These are phyloP conservation scores for Pachyrhynchus sulphureomaculatus DNA, from an alignment of 1,140 invertebrate genomes.

Conservation along the genomic window DNA sequence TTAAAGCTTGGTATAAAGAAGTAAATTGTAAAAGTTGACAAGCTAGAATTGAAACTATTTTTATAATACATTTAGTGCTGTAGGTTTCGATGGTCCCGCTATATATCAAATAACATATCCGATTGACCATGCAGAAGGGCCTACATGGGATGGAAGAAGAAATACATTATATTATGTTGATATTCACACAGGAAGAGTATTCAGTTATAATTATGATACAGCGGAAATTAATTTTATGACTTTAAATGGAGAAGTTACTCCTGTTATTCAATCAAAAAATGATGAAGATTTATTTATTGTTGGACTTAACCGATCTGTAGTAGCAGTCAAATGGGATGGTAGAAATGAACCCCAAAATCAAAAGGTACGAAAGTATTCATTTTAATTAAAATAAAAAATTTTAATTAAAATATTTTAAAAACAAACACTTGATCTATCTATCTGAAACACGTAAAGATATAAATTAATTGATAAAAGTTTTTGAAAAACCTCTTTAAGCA, in stretches of 20 bases:
- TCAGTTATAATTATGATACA: conserved; percentile 58
- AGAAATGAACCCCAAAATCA: conserved; percentile 53
- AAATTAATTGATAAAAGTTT: too few relatives aligned
- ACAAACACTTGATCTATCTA: too few relatives aligned
- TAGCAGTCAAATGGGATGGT: conserved; percentile 69
- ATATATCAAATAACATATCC: conserved; percentile 63
- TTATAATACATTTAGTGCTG: conserved; percentile 8
- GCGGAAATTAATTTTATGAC: conserved; percentile 50
- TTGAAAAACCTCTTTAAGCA: too few relatives aligned
- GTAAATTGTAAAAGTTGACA: too few relatives aligned
- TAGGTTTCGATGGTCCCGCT: conserved; percentile 49
- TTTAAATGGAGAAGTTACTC: conserved; percentile 53
- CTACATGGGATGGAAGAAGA: conserved; percentile 64
- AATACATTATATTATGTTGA: conserved; percentile 70
- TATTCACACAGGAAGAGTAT: conserved; percentile 58
- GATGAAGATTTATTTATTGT: conserved; percentile 63
- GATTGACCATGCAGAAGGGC: conserved; percentile 60
- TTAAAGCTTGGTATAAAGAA: too few relatives aligned
- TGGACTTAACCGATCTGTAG: conserved; percentile 61
- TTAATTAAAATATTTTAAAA: too few relatives aligned
- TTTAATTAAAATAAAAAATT: too few relatives aligned
- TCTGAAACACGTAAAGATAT: too few relatives aligned
- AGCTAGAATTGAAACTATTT: too few relatives aligned
- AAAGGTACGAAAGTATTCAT: too few relatives aligned
- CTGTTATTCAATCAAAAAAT: conserved; percentile 68